Evolutionary conservation across 2,113 vertebrate species (phyloP).

Genomic region (Centrocercus urophasianus): DNA sequence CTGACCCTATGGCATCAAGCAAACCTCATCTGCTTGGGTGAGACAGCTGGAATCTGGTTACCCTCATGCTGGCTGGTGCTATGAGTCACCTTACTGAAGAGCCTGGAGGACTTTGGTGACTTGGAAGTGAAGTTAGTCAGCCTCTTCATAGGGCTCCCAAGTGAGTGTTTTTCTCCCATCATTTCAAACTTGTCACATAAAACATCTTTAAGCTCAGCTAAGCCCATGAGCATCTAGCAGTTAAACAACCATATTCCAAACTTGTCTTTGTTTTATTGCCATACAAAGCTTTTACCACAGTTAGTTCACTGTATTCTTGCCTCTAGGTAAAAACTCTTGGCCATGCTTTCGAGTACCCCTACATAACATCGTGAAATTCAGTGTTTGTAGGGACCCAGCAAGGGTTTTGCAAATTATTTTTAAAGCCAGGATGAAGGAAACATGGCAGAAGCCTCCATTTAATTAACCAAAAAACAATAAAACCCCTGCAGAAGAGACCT

Average conservation of each 20-base stretch:
- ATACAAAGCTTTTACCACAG: background rate
- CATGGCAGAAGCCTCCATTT: background rate
- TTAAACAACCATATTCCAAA: background rate
- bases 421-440: background rate
- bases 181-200: background rate
- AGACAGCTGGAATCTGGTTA: background rate
- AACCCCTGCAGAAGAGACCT: background rate
- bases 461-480: background rate
- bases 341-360: background rate
- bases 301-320: background rate
- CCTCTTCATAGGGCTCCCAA: background rate
- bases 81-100: background rate
- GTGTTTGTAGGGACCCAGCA: accelerated
- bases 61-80: background rate
- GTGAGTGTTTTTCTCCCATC: background rate
- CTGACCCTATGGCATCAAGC: background rate
- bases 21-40: background rate
- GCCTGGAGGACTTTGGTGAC: background rate
- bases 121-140: background rate
- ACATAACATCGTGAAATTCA: background rate
- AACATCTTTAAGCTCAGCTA: background rate
- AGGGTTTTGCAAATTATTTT: background rate
- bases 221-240: background rate
- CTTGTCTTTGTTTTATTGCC: background rate
- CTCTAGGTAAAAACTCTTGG: background rate